Percentiles rank a stretch among this genome's conserved stretches.
phyloP scores from a whole-genome alignment of 2,888 invertebrate genomes.

The Altica lythri region DNA sequence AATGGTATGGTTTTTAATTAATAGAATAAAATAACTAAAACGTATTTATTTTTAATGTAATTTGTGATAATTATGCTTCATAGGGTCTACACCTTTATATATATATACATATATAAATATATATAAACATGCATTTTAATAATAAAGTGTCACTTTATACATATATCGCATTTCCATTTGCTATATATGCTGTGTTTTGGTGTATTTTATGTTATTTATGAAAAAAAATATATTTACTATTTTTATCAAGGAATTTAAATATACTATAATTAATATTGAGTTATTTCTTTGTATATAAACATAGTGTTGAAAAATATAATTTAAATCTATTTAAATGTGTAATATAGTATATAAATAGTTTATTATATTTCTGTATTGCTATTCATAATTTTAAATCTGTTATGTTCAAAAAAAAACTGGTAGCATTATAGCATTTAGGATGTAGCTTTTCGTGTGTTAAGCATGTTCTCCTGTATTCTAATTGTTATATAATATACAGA shows the following conservation, averaged over 20 bases:
- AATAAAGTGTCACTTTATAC: conserved; percentile 32
- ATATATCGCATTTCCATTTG: conserved; percentile 34
- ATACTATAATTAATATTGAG: conserved; percentile 24
- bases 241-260: conserved; percentile 16
- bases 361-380: conserved; percentile 36
- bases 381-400: conserved; percentile 29
- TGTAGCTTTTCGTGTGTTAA: conserved; percentile 56
- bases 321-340: conserved; percentile 37
- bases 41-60: conserved; percentile 24
- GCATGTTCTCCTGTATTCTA: conserved; percentile 57
- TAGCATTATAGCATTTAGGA: conserved; percentile 50
- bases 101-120: conserved; percentile 22
- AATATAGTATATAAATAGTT: conserved; percentile 41
- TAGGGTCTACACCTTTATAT: conserved; percentile 34
- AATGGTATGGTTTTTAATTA: too few species aligned
- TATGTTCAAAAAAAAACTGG: conserved; percentile 40
- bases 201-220: conserved; percentile 25
- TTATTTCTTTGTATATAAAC: conserved; percentile 37
- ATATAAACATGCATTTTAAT: conserved; percentile 25
- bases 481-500: conserved; percentile 56
- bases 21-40: conserved; percentile 16
- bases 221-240: conserved; percentile 27
- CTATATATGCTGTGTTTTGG: conserved; percentile 27
- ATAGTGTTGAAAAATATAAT: conserved; percentile 25
- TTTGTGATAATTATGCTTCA: conserved; percentile 28